Conservation (phyloP, 1,140 invertebrate species). For the Cephus cinctus region DNA sequence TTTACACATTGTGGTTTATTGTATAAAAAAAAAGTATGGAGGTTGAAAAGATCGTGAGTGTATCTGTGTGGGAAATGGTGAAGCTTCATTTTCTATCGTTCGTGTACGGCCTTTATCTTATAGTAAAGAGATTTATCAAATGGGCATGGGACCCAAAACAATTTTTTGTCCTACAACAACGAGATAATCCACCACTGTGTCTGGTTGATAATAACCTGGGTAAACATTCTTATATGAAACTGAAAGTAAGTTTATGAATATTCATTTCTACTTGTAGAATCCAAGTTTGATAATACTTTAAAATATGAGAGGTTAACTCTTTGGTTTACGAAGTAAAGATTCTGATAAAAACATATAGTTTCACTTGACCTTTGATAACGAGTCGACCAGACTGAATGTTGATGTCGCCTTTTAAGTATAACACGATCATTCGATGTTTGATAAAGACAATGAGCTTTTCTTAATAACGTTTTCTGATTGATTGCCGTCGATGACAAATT, state of each 20-base stretch:
- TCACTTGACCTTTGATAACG: too few species aligned
- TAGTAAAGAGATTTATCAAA: constrained; percentile 51
- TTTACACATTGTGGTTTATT: background rate
- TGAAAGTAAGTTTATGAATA: constrained; percentile 57
- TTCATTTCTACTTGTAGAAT: too few species aligned
- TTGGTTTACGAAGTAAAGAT: too few species aligned
- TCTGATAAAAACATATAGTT: too few species aligned
- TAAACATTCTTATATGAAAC: constrained; percentile 65
- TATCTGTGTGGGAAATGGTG: constrained; percentile 51
- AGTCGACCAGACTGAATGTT: too few species aligned
- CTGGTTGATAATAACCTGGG: constrained; percentile 61
- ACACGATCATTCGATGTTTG: too few species aligned
- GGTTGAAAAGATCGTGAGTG: constrained; percentile 47
- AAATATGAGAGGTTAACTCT: too few species aligned
- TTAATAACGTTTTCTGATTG: too few species aligned
- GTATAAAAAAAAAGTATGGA: background rate
- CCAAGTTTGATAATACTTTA: too few species aligned
- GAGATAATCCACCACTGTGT: constrained; percentile 63
- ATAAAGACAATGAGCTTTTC: too few species aligned
- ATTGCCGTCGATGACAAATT: too few species aligned
- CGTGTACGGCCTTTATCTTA: constrained; percentile 56
- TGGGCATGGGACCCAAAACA: constrained; percentile 58
- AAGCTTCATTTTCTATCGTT: constrained; percentile 56
- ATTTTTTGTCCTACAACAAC: constrained; percentile 45
- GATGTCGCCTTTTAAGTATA: too few species aligned